phyloP scores from a whole-genome alignment of 2,797 vertebrate species.

The Chaetophractus vellerosus region DNA sequence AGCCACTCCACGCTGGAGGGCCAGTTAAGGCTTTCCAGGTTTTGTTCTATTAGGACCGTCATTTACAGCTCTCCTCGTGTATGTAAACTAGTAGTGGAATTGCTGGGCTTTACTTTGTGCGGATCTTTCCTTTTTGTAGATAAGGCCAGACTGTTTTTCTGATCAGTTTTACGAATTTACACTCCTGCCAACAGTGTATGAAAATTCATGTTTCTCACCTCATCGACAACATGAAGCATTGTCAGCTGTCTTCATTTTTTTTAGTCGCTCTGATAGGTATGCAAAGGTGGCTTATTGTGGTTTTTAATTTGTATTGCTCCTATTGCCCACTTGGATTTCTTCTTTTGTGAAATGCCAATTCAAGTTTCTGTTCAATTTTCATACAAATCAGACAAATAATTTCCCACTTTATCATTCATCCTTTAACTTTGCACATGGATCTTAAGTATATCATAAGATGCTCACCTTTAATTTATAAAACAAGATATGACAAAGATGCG shows the following conservation, averaged over 20 bases:
- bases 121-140: background rate
- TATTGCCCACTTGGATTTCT: background rate
- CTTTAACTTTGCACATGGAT: constrained; percentile 19
- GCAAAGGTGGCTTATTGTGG: background rate
- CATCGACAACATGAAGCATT: background rate
- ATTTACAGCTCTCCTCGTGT: background rate
- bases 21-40: background rate
- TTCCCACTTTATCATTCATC: background rate
- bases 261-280: background rate
- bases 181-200: background rate
- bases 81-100: background rate
- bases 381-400: background rate
- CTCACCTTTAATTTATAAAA: background rate
- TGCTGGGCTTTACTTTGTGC: background rate
- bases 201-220: background rate
- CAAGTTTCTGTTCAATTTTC: background rate
- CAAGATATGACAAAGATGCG: background rate
- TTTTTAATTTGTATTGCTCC: constrained; percentile 26
- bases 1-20: background rate
- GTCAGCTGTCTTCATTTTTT: background rate
- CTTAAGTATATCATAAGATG: background rate
- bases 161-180: background rate
- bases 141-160: background rate
- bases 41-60: background rate
- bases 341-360: constrained; percentile 21